Evolutionary conservation across 2,113 vertebrate genomes (phyloP).

Genomic region (Hoplias malabaricus): DNA sequence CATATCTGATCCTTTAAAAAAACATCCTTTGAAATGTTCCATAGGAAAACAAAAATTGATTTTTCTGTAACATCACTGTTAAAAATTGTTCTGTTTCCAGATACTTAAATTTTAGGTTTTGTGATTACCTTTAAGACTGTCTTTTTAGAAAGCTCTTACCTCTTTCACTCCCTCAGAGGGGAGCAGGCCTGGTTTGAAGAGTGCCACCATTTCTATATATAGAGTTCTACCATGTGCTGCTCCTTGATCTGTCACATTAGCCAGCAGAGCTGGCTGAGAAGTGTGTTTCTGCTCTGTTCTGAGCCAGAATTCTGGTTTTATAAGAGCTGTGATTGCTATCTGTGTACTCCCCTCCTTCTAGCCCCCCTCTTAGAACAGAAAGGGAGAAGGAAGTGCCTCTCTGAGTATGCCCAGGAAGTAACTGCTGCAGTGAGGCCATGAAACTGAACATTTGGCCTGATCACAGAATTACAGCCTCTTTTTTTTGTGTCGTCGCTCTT

Average conservation of each 20-base stretch:
- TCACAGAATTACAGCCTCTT: background rate
- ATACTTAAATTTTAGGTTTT: background rate
- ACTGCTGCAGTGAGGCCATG: background rate
- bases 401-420: background rate
- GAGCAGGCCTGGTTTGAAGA: slow-evolving; percentile 35
- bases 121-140: background rate
- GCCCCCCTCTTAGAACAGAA: background rate
- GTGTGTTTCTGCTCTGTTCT: slow-evolving; percentile 21
- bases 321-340: background rate
- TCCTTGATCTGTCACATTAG: slow-evolving; percentile 28
- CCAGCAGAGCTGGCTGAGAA: slow-evolving; percentile 28
- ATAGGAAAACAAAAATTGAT: background rate
- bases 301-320: slow-evolving; percentile 2
- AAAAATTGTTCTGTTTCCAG: no score
- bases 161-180: slow-evolving; percentile 48
- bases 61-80: background rate
- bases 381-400: slow-evolving; percentile 10
- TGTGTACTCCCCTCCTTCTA: background rate
- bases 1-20: background rate
- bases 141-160: slow-evolving; percentile 15
- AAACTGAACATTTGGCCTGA: background rate
- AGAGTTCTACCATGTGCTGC: slow-evolving; percentile 29
- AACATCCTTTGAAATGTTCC: background rate
- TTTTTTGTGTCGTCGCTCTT: background rate
- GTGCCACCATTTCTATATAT: slow-evolving; percentile 42